Evolutionary conservation across 2,888 invertebrate genomes (phyloP), one percentile per base, ranked within the genome.

Genomic region (Dusona sp.): DNA sequence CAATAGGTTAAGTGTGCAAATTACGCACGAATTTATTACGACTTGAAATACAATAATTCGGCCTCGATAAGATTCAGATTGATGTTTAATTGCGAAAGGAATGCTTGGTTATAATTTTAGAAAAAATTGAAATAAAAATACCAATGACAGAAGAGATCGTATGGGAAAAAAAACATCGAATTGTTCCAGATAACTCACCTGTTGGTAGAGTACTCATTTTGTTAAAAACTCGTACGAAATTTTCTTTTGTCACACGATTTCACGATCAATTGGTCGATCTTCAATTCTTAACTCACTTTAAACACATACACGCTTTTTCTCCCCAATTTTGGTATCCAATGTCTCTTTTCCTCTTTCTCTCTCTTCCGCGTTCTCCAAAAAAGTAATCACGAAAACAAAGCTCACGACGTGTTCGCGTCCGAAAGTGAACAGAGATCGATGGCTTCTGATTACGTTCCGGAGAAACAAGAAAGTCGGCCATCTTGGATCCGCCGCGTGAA

Each of bases 201-300:
- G 92, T 92, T 93, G 93, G 92, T 90, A 93, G 89, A 90, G 88
- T 91, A 89, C 91, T 93, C 93, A 93, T 93, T 88, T 91, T 90
- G 88, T 67, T 67, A 25, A 6, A 74, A 81, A 79, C 73, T 80
- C 57, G 70, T 13, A 36, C 51, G 33, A 57, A 33, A 61, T 25
- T 29, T 57, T 57, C 48, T 45, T 68, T 54, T 19, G 38, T 70
- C 54, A 77, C 57, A 36, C 16, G 45, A 19, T 22, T 33, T 29
- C 67, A 57, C 73, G 64, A 73, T 64, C 42, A 22, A 70, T 48
- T 64, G 38, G 74, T 42, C 36, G 57, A 79, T 57, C 33, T 57
- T 42, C 16, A 67, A 75, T 22, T 57, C 65, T 19, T 29, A 29
- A 48, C 11, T 29, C 64, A 74, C 75, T 25, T 38, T 2, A 25